Evolutionary conservation across 2,797 vertebrate species (phyloP).

Genomic region (Danionella dracula): DNA sequence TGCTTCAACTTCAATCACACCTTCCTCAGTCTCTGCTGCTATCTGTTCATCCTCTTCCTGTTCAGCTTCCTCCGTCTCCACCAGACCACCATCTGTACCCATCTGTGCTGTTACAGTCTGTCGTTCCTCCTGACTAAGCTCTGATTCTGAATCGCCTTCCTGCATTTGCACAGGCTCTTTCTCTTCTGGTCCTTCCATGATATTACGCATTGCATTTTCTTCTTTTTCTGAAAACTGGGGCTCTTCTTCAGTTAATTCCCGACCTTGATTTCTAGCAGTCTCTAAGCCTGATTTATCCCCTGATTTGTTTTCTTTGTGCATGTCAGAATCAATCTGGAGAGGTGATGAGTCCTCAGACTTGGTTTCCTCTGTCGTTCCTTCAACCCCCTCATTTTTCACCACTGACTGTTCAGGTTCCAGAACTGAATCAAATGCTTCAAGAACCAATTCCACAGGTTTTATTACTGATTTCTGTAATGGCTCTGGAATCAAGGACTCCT

Average conservation of each 20-base stretch:
- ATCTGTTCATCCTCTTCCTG: slow-evolving; percentile 12
- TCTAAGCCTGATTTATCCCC: slow-evolving; percentile 30
- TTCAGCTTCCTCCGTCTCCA: slow-evolving; percentile 25
- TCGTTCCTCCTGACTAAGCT: slow-evolving; percentile 8
- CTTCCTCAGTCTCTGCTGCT: slow-evolving; percentile 34
- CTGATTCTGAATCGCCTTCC: slow-evolving; percentile 10
- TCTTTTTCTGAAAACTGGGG: neutral
- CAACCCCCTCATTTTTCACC: neutral
- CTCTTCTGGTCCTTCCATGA: slow-evolving; percentile 21
- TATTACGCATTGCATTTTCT: slow-evolving; percentile 12
- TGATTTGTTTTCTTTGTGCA: neutral
- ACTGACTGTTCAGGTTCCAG: slow-evolving; percentile 4
- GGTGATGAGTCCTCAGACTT: slow-evolving; percentile 4
- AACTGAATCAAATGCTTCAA: neutral
- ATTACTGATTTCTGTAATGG: neutral
- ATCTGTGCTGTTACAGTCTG: neutral
- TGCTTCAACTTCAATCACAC: slow-evolving; percentile 2
- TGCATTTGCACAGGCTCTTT: slow-evolving; percentile 16
- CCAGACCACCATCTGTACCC: neutral
- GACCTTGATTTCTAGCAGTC: slow-evolving; percentile 27
- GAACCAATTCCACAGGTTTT: neutral
- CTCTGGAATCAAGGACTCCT: neutral
- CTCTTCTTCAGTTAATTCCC: neutral
- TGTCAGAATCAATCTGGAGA: neutral
- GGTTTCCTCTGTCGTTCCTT: neutral